These are phyloP conservation scores for Sipha maydis DNA, from an alignment of 2,888 invertebrate genomes.

Conservation along the genomic window DNA sequence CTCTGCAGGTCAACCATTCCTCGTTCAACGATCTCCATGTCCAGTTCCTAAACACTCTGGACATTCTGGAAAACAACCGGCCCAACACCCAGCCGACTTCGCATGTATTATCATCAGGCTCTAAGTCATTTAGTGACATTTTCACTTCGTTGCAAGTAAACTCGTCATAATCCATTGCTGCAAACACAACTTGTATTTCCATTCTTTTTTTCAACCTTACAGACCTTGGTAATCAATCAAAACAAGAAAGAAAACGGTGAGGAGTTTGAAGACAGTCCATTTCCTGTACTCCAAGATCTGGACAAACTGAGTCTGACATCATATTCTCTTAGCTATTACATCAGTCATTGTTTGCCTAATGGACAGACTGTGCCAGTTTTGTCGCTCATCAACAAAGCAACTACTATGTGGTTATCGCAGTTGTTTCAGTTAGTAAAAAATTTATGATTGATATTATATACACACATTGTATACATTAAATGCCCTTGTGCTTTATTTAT, in stretches of 20 bases:
- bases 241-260: conserved; percentile 65
- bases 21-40: conserved; percentile 4
- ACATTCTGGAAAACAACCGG: conserved; percentile 31
- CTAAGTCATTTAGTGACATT: conserved; percentile 40
- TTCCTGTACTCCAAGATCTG: conserved; percentile 68
- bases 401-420: conserved; percentile 87
- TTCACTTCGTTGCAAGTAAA: conserved; percentile 51
- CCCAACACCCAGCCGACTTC: not conserved
- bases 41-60: conserved; percentile 34
- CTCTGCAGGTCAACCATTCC: not conserved
- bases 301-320: conserved; percentile 78
- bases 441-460: not conserved
- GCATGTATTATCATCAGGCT: not conserved
- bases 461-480: not conserved
- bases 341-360: conserved; percentile 81
- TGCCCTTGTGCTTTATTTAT: not conserved
- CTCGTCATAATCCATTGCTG: not conserved
- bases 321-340: conserved; percentile 88
- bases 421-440: conserved; percentile 77
- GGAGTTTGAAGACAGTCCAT: conserved; percentile 69
- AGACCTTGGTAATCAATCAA: conserved; percentile 32
- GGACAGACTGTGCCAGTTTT: conserved; percentile 82
- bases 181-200: not conserved
- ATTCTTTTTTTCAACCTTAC: not conserved
- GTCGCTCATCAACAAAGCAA: conserved; percentile 84